Base-by-base conservation (phyloP, 1,140 invertebrate species). In the Coenobita brevimanus region DNA sequence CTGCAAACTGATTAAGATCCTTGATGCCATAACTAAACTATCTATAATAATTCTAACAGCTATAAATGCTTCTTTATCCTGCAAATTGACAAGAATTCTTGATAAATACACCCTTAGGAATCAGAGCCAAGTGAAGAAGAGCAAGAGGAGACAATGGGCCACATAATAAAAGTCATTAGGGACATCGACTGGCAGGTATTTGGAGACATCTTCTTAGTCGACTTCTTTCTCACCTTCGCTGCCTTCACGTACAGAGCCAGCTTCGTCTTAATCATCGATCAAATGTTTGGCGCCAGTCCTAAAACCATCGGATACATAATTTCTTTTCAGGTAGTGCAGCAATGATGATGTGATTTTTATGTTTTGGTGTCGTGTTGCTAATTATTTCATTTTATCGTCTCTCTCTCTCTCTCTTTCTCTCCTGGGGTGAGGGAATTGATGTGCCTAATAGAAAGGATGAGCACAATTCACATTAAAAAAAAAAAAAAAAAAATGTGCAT, bases 141-240 rank as follows among this genome's bases (percentile, higher is more conserved):
- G 1, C 13, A 33, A 17, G 15, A 10, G 13, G 57, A 27, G 24
- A n/a, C 75, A 54, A 46, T 30, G 76, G 38, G 13, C 13, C 21
- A 60, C 57, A 10, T 30, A 10, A 17, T 80, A 13, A 24, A 54
- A 3, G 33, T 82, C 33, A 62, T 82, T n/a, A 38, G 67, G 10
- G 79, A 82, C 21, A 41, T 82, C 4, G 79, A 82, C 60, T 82
- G 79, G 79, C 60, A 46, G 57, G 60, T 67, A 8, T 82, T 82
- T 43, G 62, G 79, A 15, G 79, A 82, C 33, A 67, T 82, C 15
- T 82, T 82, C 50, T 15, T 82, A 10, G 57, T 82, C n/a, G 79
- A 82, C 21, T 82, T 82, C 60, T 82, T 82, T 36, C 30, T 82
- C 33, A 82, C 79, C 33, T 82, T 82, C 17, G 33, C 79, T 43